Base-by-base conservation (phyloP, 2,888 invertebrate species). In the Epirrhoe alternata region DNA sequence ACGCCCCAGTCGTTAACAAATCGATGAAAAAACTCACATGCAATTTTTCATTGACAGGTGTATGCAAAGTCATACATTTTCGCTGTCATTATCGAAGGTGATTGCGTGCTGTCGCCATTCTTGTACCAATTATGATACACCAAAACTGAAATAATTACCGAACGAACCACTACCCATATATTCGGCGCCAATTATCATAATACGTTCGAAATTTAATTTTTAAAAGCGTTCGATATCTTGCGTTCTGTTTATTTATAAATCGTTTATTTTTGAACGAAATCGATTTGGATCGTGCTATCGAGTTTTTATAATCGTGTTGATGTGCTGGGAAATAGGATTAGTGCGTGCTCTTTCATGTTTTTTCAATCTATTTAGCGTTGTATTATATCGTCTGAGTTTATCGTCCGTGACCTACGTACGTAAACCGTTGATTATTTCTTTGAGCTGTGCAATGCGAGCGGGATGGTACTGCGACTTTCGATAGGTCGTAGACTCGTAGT, bases 201-300 rank as follows among this genome's bases (percentile, higher is more conserved):
- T 52, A 55, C 54, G 55, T 70, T 56, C 51, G 64, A 69, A 62
- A 66, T 71, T 70, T 70, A 70, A 74, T 70, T 72, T 71, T 69
- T 65, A 66, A 73, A 68, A 66, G 64, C 62, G 70, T 64, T 63
- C 68, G 61, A 68, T 68, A 69, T 70, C 66, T 69, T 60, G 62
- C 63, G 70, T 70, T 66, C 57, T 66, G 66, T 66, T 72, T 67
- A 69, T 71, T 67, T 63, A 45, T 61, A 17, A 64, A 16, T 66
- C 64, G 70, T 64, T 69, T 71, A 74, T 74, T 74, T 72, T 68
- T 35, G 62, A 62, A 73, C 64, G 50, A 59, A 68, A 70, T 66
- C 59, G 66, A 68, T 66, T 61, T 70, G 51, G 70, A 62, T 55
- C 58, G 58, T 54, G n/a, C 52, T 38, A 49, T 62, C 59, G 63